Percentiles rank a stretch among this genome's conserved stretches.
Conservation (phyloP, 1,140 invertebrate genomes). For the Pogonognathellus flavescens region DNA sequence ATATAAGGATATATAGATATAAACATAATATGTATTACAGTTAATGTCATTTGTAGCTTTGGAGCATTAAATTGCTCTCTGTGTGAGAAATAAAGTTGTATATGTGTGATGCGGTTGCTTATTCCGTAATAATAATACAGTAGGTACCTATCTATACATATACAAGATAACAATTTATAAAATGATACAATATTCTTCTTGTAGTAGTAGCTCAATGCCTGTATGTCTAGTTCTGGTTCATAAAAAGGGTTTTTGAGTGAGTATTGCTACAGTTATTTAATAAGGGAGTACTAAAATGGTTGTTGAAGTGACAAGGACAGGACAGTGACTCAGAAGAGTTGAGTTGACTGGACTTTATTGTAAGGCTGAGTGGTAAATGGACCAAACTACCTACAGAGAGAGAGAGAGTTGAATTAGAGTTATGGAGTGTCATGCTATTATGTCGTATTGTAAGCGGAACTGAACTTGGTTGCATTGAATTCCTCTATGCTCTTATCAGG, state of each 20-base stretch:
- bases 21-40: too few species aligned
- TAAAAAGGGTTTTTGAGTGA: too few species aligned
- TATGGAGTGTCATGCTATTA: slow-evolving; percentile 25
- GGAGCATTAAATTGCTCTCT: too few species aligned
- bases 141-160: neutral
- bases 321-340: neutral
- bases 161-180: too few species aligned
- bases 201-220: too few species aligned
- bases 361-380: slow-evolving; percentile 1
- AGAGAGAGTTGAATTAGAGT: slow-evolving; percentile 36
- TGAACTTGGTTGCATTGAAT: neutral
- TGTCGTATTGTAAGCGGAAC: slow-evolving; percentile 23
- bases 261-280: neutral
- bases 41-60: too few species aligned
- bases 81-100: neutral
- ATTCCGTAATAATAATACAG: neutral
- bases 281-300: neutral
- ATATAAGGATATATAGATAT: too few species aligned
- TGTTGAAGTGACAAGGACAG: slow-evolving; percentile 37
- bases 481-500: neutral
- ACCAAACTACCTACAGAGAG: neutral
- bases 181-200: too few species aligned
- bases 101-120: slow-evolving; percentile 26
- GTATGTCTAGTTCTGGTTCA: too few species aligned
- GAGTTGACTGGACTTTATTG: neutral